Evolutionary conservation across 37 sponge, comb jelly and placozoan genomes (phyloP).

Genomic region (Chondrilla cf. caribensis): DNA sequence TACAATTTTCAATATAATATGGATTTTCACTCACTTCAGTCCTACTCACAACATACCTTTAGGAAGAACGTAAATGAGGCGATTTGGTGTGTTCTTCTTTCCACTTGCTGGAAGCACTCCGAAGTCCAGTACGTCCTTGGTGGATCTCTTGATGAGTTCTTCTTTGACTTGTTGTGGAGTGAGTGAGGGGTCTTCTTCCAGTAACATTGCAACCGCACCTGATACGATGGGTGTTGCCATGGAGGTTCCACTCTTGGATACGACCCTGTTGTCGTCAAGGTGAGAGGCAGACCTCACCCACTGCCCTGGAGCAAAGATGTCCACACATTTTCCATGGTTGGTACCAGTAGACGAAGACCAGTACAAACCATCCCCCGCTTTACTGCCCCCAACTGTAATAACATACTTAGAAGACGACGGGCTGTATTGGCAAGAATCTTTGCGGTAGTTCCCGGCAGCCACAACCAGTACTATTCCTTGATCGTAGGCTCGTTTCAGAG

Average conservation of each 20-base stretch:
- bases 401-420: conserved; percentile 50
- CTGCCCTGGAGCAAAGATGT: conserved; percentile 70
- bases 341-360: conserved; percentile 18
- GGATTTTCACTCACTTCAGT: too few relatives aligned
- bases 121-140: conserved; percentile 12
- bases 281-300: conserved; percentile 39
- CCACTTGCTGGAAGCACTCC: background rate
- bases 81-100: background rate
- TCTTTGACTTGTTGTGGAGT: conserved; percentile 34
- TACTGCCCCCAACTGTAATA: conserved; percentile 64
- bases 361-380: conserved; percentile 39
- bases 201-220: conserved; percentile 59
- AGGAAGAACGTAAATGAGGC: background rate
- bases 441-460: conserved; percentile 57
- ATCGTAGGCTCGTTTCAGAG: conserved; percentile 23
- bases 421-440: conserved; percentile 46
- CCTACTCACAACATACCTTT: too few relatives aligned
- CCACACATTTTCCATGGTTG: conserved; percentile 60
- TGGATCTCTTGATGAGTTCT: conserved; percentile 21
- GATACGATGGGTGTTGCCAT: conserved; percentile 63
- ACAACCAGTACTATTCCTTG: conserved; percentile 47
- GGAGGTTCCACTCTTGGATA: conserved; percentile 56
- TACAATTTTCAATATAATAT: too few relatives aligned
- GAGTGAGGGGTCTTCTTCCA: conserved; percentile 49
- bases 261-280: conserved; percentile 24